Base-by-base conservation (phyloP, 1,140 invertebrate genomes). In the Popillia japonica region DNA sequence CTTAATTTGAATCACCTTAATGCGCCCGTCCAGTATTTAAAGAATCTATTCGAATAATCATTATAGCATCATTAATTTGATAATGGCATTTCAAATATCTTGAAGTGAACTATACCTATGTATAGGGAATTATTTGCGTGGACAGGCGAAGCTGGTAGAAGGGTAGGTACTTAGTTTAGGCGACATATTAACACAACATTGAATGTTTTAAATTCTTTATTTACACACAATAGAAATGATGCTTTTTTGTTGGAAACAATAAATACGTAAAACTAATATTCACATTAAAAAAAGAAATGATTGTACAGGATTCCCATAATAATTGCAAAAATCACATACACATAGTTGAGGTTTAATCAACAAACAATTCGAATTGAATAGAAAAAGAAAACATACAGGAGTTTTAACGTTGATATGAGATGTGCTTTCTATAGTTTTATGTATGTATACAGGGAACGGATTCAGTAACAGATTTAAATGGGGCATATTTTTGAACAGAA, bases 191-290 rank as follows among this genome's bases (percentile, higher is more conserved):
- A 48, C 8, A 48, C 1, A 48, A 48, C n/a, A 7, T 7, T 10
- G n/a, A 68, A 68, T 74, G n/a, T 44, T 74, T 74, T 74, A 74
- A 76, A 78, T 75, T 78, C 72, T 79, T 82, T 82, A 82, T 82
- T 82, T 82, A 82, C 82, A 82, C 80, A 82, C 82, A 82, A 81
- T 82, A 81, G 79, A 82, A 82, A 81, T 81, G 76, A 80, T 79
- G 61, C 72, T 82, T 76, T 78, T 72, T 82, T 76, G 77, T 27
- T 22, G 27, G 55, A 81, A 82, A 82, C 79, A 80, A 80, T 82
- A 82, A 82, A 78, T 81, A 79, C 80, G 74, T 81, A 81, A 74
- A 81, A 80, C 78, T 80, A 79, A 82, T 82, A 82, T 82, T 81
- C 82, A 82, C 82, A 82, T 82, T n/a, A 80, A 80, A 81, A 80